Percentiles rank a stretch among this genome's conserved stretches.
Evolutionary conservation across 2,113 vertebrate species (phyloP).

Genomic region (Psammodynastes pulverulentus): DNA sequence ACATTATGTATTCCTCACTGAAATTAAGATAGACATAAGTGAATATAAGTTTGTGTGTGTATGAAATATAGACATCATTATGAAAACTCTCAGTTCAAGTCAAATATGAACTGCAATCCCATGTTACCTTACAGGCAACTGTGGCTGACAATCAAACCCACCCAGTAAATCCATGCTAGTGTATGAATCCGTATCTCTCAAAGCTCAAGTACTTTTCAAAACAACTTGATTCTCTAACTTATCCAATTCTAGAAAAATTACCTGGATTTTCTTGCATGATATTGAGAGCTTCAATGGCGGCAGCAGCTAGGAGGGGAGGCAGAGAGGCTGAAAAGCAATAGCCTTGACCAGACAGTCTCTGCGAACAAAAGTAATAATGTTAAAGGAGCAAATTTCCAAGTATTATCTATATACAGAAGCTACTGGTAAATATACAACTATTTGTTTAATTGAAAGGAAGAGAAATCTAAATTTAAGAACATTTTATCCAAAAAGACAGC

Average conservation of each 20-base stretch:
- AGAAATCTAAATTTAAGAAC: neutral
- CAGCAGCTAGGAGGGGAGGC: conserved; percentile 89
- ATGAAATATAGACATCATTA: neutral
- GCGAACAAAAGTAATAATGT: neutral
- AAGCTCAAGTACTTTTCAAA: neutral
- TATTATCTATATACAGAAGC: neutral
- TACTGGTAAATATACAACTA: neutral
- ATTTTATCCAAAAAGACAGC: neutral
- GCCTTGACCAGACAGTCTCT: conserved; percentile 93
- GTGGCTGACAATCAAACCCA: neutral
- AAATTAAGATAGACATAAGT: neutral
- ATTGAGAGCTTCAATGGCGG: conserved; percentile 91
- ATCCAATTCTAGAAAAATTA: conserved; percentile 56
- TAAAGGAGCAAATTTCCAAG: neutral
- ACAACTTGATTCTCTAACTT: neutral
- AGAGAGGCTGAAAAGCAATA: conserved; percentile 97
- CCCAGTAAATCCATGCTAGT: neutral
- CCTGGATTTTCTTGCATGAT: conserved; percentile 98
- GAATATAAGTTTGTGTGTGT: neutral
- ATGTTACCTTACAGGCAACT: neutral
- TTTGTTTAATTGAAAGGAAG: neutral
- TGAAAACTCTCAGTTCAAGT: neutral
- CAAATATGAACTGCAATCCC: neutral
- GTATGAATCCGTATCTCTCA: neutral
- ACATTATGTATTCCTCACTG: neutral